These are phyloP conservation scores for Nasonia oneida DNA, from an alignment of 2,888 invertebrate genomes.

Conservation along the genomic window DNA sequence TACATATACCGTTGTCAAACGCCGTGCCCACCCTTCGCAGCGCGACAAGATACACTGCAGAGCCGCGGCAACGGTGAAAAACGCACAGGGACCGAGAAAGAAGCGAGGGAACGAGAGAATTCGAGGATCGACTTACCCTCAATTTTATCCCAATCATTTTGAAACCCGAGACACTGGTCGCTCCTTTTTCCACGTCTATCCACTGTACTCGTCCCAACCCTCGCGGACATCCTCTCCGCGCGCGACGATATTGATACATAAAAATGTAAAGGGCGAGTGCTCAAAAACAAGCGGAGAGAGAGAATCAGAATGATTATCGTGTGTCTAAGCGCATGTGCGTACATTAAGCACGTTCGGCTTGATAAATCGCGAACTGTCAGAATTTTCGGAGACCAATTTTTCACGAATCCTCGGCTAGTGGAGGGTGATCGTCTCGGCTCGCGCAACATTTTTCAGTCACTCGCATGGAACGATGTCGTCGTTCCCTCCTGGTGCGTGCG, in stretches of 20 bases:
- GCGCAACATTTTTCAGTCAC: slow-evolving; percentile 76
- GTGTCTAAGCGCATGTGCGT: slow-evolving; percentile 19
- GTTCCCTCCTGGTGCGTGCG: slow-evolving; percentile 21
- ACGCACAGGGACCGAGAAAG: slow-evolving; percentile 16
- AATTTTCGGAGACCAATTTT: slow-evolving; percentile 76
- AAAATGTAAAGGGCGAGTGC: slow-evolving; percentile 64
- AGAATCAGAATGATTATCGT: not conserved
- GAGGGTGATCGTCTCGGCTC: slow-evolving; percentile 64
- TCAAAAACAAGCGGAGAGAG: slow-evolving; percentile 42
- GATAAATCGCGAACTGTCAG: slow-evolving; percentile 77
- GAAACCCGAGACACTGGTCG: slow-evolving; percentile 75
- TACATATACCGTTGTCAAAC: slow-evolving; percentile 46
- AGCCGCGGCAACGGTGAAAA: slow-evolving; percentile 14
- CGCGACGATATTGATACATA: slow-evolving; percentile 73
- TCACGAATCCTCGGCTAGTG: slow-evolving; percentile 67
- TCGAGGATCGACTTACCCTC: slow-evolving; percentile 76
- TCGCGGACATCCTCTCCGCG: slow-evolving; percentile 64
- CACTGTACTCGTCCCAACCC: slow-evolving; percentile 40
- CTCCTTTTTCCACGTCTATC: slow-evolving; percentile 26
- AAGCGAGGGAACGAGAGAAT: slow-evolving; percentile 46
- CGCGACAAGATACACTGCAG: not conserved
- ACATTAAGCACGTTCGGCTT: slow-evolving; percentile 62
- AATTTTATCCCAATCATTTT: slow-evolving; percentile 79
- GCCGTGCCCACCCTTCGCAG: slow-evolving; percentile 39
- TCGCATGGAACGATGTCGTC: slow-evolving; percentile 71